Percentiles rank a stretch among this genome's conserved stretches.
phyloP scores from a whole-genome alignment of 2,113 vertebrate genomes.

The Corythaeola cristata region DNA sequence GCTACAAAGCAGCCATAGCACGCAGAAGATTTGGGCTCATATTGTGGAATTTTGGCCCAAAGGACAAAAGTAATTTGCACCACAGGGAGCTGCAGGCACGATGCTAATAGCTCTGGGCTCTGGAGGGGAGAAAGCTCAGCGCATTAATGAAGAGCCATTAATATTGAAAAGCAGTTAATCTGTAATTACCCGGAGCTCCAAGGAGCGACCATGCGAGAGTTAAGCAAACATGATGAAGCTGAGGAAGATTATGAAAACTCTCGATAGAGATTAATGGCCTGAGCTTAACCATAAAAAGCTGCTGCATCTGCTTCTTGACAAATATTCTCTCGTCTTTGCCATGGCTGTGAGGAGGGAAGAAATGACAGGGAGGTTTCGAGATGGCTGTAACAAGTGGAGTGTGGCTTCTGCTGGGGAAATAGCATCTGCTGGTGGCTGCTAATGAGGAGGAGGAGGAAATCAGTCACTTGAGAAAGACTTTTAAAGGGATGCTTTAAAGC shows the following conservation, averaged over 20 bases:
- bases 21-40: background rate
- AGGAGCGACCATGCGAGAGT: background rate
- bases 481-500: background rate
- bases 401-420: slow-evolving; percentile 17
- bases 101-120: background rate
- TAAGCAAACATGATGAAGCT: slow-evolving; percentile 9
- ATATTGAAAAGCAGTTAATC: slow-evolving; percentile 47
- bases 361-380: background rate
- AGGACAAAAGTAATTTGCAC: background rate
- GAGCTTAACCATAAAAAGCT: slow-evolving; percentile 3
- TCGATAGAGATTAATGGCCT: slow-evolving; percentile 15
- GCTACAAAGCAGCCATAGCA: background rate
- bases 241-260: slow-evolving; percentile 17
- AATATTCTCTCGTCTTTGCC: background rate
- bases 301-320: background rate
- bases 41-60: background rate
- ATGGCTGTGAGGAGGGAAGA: background rate
- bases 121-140: background rate
- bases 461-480: slow-evolving; percentile 13
- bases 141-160: slow-evolving; percentile 7
- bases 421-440: background rate
- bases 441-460: slow-evolving; percentile 19
- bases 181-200: background rate
- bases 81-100: no score
- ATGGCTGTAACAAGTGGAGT: background rate